Base-by-base conservation (phyloP, 2,113 vertebrate genomes). In the Vidua macroura region DNA sequence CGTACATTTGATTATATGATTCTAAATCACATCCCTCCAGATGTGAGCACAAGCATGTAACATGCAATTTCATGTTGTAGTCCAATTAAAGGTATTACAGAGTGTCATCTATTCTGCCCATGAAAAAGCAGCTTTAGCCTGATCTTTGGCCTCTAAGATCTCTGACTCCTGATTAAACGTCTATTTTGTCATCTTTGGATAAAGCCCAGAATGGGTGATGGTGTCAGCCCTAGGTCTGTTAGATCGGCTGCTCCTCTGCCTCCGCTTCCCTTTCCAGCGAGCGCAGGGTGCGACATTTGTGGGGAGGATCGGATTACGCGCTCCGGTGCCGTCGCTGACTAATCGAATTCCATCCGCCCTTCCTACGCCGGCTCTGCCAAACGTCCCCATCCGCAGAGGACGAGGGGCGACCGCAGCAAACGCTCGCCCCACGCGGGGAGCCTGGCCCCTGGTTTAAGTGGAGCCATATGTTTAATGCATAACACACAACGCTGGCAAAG, bases 401-500 rank as follows among this genome's bases (percentile, higher is more conserved):
- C 2, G 11, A 91, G 90, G 70, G 33, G 58, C 1, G 15, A 58
- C 52, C 2, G 4, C 83, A 91, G 90, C 78, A 55, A 95, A 44
- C 33, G 58, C 58, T 79, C 46, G 16, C 72, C 87, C 82, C 1
- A 15, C 24, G 2, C 2, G 2, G 49, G 75, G 59, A 74, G 59
- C 68, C 67, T n/a, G 59, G 81, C 94, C 95, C 72, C 87, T 60
- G 84, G 27, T 80, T 86, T 88, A 92, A 96, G 92, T 86, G 77
- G 66, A 96, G 83, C 83, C 93, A 56, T 88, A 88, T 90, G 94
- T 63, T 81, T 79, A 90, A 91, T 52, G 87, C 64, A 88, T 80
- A 85, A 80, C 67, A 53, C 74, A 48, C 51, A 19, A 20, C 6
- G 2, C 91, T 95, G 93, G 90, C 94, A 94, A 82, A 81, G 82